phyloP scores from a whole-genome alignment of 2,888 invertebrate species.

The Empis livida region DNA sequence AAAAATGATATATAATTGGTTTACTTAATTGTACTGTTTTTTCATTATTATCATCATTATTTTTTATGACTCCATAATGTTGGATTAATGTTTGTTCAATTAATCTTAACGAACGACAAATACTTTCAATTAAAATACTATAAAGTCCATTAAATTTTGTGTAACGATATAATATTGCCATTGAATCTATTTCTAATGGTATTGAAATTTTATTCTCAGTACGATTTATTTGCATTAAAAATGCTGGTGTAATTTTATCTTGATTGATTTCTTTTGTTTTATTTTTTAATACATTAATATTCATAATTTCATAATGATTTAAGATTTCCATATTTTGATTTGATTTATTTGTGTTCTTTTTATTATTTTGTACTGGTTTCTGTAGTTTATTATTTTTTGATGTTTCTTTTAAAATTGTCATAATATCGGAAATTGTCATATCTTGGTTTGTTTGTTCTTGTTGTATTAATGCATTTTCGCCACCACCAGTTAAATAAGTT shows the following conservation, averaged over 20 bases:
- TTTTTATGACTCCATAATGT: conserved; percentile 32
- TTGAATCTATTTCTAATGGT: conserved; percentile 53
- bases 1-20: conserved; percentile 54
- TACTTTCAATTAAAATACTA: conserved; percentile 60
- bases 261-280: conserved; percentile 24
- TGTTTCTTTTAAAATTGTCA: conserved; percentile 2
- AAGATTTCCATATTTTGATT: conserved; percentile 10
- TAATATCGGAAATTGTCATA: conserved; percentile 4
- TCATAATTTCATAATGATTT: conserved; percentile 28
- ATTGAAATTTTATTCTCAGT: conserved; percentile 33
- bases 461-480: conserved; percentile 17
- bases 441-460: conserved; percentile 14
- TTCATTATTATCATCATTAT: background rate
- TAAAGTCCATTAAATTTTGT: conserved; percentile 51
- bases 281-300: conserved; percentile 27
- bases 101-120: conserved; percentile 54
- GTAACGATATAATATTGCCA: conserved; percentile 55
- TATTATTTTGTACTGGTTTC: conserved; percentile 3
- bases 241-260: conserved; percentile 12
- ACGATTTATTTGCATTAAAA: conserved; percentile 21
- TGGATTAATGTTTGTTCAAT: conserved; percentile 49
- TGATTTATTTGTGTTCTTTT: conserved; percentile 7
- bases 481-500: conserved; percentile 48
- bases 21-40: background rate
- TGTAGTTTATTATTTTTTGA: conserved; percentile 14